Evolutionary conservation across 1,140 invertebrate species (phyloP).

Genomic region (Macrobrachium nipponense): DNA sequence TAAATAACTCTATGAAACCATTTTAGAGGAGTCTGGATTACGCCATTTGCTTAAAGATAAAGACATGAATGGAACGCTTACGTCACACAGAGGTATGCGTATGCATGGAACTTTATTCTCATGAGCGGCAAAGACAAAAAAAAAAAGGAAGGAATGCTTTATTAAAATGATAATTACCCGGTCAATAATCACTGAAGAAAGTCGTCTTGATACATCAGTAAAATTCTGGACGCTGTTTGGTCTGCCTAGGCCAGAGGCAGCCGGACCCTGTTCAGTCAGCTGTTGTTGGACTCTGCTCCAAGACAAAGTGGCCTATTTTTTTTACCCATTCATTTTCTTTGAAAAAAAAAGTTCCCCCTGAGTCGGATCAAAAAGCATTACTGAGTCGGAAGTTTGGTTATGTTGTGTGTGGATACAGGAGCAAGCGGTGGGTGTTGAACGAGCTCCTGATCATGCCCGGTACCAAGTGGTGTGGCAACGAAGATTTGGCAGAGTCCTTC

Average conservation of each 20-base stretch:
- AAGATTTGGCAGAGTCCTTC: conserved; percentile 67
- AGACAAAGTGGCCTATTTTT: not conserved
- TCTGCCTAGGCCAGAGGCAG: too few species aligned
- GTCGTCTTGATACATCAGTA: conserved; percentile 4
- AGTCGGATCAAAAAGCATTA: not conserved
- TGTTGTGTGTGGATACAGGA: conserved; percentile 43
- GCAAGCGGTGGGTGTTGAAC: conserved; percentile 68
- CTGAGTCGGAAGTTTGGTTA: conserved; percentile 22
- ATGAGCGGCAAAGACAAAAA: not conserved
- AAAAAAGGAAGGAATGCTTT: not conserved
- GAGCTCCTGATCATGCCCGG: conserved; percentile 70
- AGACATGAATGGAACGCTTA: too few species aligned
- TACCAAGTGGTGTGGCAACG: conserved; percentile 73
- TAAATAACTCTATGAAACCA: too few species aligned
- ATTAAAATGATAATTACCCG: not conserved
- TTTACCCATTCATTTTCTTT: not conserved
- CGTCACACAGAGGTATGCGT: too few species aligned
- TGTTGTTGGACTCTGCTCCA: too few species aligned
- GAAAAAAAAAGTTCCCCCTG: not conserved
- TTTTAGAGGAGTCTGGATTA: too few species aligned
- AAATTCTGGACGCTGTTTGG: not conserved
- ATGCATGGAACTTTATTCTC: not conserved
- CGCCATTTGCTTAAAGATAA: too few species aligned
- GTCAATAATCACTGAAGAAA: not conserved
- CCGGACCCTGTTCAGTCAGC: too few species aligned